These are phyloP conservation scores for Centruroides sculpturatus DNA, from an alignment of 1,140 invertebrate genomes.

Conservation along the genomic window DNA sequence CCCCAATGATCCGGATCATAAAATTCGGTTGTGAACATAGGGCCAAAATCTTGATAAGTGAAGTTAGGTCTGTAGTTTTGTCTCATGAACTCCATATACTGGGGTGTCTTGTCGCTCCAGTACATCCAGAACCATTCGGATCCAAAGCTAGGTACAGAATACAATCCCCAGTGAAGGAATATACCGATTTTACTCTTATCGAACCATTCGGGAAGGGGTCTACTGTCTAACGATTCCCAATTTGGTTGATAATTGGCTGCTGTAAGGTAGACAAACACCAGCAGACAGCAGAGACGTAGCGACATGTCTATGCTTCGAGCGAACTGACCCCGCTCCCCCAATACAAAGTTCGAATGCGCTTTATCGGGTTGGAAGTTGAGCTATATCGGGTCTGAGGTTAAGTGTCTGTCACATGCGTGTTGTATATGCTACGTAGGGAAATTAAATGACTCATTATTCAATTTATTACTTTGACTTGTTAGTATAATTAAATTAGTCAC, in stretches of 20 bases:
- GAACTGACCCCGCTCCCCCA: too few relatives aligned
- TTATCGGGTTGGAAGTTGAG: too few relatives aligned
- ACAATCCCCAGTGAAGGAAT: constrained; percentile 33
- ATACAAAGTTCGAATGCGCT: too few relatives aligned
- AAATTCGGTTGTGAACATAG: constrained; percentile 29
- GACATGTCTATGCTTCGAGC: too few relatives aligned
- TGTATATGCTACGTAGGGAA: too few relatives aligned
- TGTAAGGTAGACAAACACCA: background rate
- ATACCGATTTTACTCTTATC: constrained; percentile 33
- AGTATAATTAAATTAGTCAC: too few relatives aligned
- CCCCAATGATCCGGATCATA: constrained; percentile 30
- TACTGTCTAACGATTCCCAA: constrained; percentile 29
- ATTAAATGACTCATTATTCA: too few relatives aligned
- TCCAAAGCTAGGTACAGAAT: constrained; percentile 27
- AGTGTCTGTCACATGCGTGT: too few relatives aligned
- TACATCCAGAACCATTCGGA: constrained; percentile 24
- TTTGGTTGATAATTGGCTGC: constrained; percentile 15
- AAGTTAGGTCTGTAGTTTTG: constrained; percentile 30
- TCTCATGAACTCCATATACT: constrained; percentile 27
- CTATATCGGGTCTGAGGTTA: too few relatives aligned
- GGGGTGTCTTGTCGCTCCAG: constrained; percentile 7
- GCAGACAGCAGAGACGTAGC: too few relatives aligned
- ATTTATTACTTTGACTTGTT: too few relatives aligned
- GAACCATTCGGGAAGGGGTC: constrained; percentile 31
- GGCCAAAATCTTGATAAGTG: constrained; percentile 35